Conservation (phyloP, 2,888 invertebrate genomes). For the Mythimna ferrago region DNA sequence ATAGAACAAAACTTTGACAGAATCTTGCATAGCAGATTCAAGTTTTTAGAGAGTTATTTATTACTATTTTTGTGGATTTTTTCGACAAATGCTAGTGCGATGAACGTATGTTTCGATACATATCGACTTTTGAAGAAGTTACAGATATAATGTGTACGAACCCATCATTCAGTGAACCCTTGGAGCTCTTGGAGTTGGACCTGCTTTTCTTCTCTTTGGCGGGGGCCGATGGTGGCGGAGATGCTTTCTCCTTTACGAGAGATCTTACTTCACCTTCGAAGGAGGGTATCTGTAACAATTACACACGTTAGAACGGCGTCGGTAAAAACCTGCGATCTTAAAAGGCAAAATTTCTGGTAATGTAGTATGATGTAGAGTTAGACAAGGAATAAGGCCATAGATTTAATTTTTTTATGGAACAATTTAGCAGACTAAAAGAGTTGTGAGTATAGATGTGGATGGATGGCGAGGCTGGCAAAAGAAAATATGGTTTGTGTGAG, state of each 20-base stretch:
- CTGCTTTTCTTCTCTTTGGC: slow-evolving; percentile 76
- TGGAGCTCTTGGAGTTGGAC: slow-evolving; percentile 81
- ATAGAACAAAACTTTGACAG: neutral
- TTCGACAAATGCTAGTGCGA: neutral
- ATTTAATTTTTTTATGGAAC: too few species aligned
- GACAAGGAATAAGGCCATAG: too few species aligned
- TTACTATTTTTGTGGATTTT: neutral
- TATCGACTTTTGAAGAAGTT: neutral
- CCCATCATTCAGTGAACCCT: slow-evolving; percentile 80
- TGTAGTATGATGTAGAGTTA: too few species aligned
- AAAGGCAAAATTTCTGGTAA: too few species aligned
- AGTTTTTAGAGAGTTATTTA: too few species aligned
- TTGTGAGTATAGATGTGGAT: too few species aligned
- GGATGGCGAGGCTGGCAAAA: too few species aligned
- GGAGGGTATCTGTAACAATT: slow-evolving; percentile 78
- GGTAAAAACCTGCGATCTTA: too few species aligned
- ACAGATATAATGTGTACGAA: slow-evolving; percentile 36
- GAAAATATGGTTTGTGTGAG: too few species aligned
- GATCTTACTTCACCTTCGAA: slow-evolving; percentile 80
- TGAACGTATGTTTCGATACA: neutral
- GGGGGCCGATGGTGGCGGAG: slow-evolving; percentile 71
- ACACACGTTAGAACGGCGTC: neutral
- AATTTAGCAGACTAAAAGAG: too few species aligned
- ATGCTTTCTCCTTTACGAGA: slow-evolving; percentile 71
- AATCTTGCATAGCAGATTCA: neutral